Conservation (phyloP, 2,888 invertebrate species). For the Eumacrocentrus americanus region DNA sequence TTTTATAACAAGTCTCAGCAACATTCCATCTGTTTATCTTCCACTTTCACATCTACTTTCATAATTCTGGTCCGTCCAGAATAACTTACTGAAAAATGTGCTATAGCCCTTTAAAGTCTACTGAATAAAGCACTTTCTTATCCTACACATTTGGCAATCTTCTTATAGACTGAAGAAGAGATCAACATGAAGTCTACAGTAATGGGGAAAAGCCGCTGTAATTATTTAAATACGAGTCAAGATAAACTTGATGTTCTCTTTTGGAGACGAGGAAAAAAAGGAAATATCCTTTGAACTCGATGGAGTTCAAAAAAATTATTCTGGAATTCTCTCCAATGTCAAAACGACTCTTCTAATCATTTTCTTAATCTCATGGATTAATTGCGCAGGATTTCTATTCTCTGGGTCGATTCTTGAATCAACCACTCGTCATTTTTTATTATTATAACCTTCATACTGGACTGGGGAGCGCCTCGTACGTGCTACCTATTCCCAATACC, state of each 20-base stretch:
- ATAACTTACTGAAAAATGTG: no score
- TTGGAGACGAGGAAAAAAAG: no score
- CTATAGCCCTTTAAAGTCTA: not conserved
- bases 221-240: no score
- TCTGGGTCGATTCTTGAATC: not conserved
- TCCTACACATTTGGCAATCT: not conserved
- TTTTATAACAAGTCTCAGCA: not conserved
- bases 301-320: no score
- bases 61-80: no score
- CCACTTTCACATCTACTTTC: not conserved
- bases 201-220: not conserved
- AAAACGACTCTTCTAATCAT: conserved; percentile 4
- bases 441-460: conserved; percentile 24
- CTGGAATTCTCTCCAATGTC: no score
- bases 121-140: conserved; percentile 4
- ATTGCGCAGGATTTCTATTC: conserved; percentile 11
- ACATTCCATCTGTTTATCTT: not conserved
- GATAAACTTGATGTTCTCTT: no score
- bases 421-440: conserved; percentile 27
- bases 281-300: no score
- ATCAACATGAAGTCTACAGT: conserved; percentile 2
- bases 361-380: not conserved
- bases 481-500: conserved; percentile 14
- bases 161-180: not conserved
- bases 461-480: conserved; percentile 29